A percentile compares a stretch with the other conserved stretches of the same genome.
Evolutionary conservation across 2,797 vertebrate species (phyloP).

Genomic region (Paguma larvata): DNA sequence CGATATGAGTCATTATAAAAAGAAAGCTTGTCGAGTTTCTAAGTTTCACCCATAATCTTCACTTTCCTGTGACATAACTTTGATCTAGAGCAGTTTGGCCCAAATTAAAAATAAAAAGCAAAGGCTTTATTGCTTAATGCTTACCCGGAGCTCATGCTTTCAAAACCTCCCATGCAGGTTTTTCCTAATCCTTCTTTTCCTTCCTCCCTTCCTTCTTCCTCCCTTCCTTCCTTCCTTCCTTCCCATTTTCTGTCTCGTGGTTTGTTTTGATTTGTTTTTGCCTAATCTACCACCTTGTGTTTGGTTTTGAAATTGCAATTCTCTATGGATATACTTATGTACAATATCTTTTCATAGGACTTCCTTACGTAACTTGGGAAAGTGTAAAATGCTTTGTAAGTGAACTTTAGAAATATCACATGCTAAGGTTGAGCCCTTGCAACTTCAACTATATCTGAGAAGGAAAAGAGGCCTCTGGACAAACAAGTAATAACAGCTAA

Average conservation of each 20-base stretch:
- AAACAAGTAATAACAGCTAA: background rate
- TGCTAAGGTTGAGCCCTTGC: background rate
- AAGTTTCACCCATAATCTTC: background rate
- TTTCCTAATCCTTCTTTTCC: background rate
- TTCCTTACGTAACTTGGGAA: background rate
- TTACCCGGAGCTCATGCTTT: background rate
- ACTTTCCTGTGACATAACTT: background rate
- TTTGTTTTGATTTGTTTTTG: background rate
- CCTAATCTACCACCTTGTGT: background rate
- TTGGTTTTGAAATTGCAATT: slow-evolving; percentile 45
- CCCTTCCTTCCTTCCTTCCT: background rate
- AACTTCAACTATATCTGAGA: background rate
- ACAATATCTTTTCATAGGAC: background rate
- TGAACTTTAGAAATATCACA: slow-evolving; percentile 39
- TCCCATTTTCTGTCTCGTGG: background rate
- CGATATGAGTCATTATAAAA: background rate
- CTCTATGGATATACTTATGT: background rate
- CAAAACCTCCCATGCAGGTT: background rate
- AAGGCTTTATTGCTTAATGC: background rate
- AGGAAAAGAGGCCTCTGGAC: background rate
- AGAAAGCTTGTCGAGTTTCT: background rate
- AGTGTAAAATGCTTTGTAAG: slow-evolving; percentile 4
- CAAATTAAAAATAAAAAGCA: background rate
- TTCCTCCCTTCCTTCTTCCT: background rate
- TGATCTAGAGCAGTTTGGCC: background rate